Base-by-base conservation (phyloP, 1,140 invertebrate genomes). In the Copidosoma floridanum region DNA sequence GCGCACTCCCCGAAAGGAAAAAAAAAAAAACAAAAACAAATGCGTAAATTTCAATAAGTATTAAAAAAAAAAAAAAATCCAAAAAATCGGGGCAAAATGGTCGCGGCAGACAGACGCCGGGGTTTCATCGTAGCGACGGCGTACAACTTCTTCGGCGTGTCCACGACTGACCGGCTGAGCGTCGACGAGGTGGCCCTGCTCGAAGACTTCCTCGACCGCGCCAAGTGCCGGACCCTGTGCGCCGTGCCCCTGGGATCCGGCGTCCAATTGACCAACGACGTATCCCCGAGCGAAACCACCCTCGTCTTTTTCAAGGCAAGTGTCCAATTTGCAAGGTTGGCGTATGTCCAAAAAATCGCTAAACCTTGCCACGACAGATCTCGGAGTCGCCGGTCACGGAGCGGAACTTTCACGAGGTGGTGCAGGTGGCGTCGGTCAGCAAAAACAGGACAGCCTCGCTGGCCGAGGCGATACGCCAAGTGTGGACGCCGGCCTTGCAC, bases 261-360 rank as follows among this genome's bases (percentile, higher is more conserved):
- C 1, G 32, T 79, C 11, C 71, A 71, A 47, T 56, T 78, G 14
- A 74, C 61, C 14, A 69, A 68, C 26, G 71, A 76, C 18, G 48
- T 77, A 21, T 53, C 70, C 1, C 16, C 63, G 43, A 71, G 63
- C 1, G 66, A 62, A 32, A 78, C 76, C 57, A 72, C 67, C 1
- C 48, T 80, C n/a, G 75, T 80, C 0, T 80, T 80, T 62, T 79
- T 78, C 32, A 79, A 80, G 76, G 78, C 78, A 63, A 56, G 11
- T 48, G 10, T 54, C 7, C 40, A 24, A n/a, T n/a, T 14, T 12
- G 29, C 29, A 12, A 32, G 6, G 29, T 32, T 32, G n/a, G n/a
- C 32, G 7, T 14, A 35, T 35, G 32, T 8, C 32, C 32, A 35
- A 35, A 8, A 14, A n/a, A n/a, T n/a, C 6, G 29, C 6, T 32